A percentile compares a stretch with the other conserved stretches of the same genome.
These are phyloP conservation scores for Thalassophryne amazonica DNA, from an alignment of 2,797 vertebrate genomes.

Conservation along the genomic window DNA sequence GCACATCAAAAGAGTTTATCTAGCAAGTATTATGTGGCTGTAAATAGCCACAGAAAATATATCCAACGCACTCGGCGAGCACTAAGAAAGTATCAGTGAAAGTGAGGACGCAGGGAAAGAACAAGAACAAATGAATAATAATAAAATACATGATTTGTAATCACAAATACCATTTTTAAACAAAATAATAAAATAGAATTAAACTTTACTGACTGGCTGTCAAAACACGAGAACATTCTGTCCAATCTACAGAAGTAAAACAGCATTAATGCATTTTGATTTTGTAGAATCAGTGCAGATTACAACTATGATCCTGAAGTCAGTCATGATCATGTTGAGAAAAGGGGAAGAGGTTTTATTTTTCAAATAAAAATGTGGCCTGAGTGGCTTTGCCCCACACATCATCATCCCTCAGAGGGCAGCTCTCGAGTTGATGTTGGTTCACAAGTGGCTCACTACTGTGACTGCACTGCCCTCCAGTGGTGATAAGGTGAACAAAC, in stretches of 20 bases:
- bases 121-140: not conserved
- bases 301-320: not conserved
- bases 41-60: slow-evolving; percentile 71
- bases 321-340: not conserved
- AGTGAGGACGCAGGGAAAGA: not conserved
- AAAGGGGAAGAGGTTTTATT: not conserved
- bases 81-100: slow-evolving; percentile 17
- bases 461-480: slow-evolving; percentile 92
- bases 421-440: slow-evolving; percentile 3
- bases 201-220: too few relatives aligned
- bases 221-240: too few relatives aligned
- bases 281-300: not conserved
- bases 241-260: not conserved
- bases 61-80: slow-evolving; percentile 16
- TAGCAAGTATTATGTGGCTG: slow-evolving; percentile 63
- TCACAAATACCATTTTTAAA: too few relatives aligned
- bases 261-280: not conserved
- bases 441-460: slow-evolving; percentile 61
- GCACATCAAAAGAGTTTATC: slow-evolving; percentile 72
- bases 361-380: not conserved
- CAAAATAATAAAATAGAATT: not conserved
- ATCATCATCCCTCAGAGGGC: slow-evolving; percentile 17
- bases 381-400: slow-evolving; percentile 4
- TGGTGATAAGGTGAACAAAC: slow-evolving; percentile 64
- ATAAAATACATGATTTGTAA: not conserved